Conservation (phyloP, 2,113 vertebrate species). For the Empidonax traillii region DNA sequence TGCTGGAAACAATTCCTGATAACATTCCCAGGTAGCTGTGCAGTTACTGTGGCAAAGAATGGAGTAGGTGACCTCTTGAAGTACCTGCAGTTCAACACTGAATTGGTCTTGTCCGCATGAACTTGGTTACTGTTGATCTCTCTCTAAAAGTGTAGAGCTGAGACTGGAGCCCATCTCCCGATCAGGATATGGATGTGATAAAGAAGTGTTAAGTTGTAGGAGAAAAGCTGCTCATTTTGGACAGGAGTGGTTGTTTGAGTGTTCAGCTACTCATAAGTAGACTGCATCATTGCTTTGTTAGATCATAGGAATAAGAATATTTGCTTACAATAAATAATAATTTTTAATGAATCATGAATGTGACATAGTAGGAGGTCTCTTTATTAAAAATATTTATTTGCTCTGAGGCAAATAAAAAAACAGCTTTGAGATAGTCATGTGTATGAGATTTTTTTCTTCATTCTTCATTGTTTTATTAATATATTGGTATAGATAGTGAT, state of each 20-base stretch:
- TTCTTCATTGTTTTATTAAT: not conserved
- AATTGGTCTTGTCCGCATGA: not conserved
- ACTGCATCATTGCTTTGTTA: not conserved
- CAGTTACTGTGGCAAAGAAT: not conserved
- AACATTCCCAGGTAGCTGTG: not conserved
- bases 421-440: not conserved
- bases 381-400: not conserved
- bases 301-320: not conserved
- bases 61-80: not conserved
- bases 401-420: not conserved
- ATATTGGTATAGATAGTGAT: not conserved
- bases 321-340: not conserved
- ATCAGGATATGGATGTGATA: not conserved
- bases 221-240: not conserved
- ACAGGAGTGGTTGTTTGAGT: not conserved
- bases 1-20: not conserved
- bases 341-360: not conserved
- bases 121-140: not conserved
- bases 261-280: not conserved
- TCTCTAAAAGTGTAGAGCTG: not conserved
- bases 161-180: not conserved
- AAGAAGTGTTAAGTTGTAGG: not conserved
- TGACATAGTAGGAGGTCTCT: not conserved
- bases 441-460: not conserved
- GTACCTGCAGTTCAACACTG: not conserved